A percentile compares a stretch with the other conserved stretches of the same genome.
Evolutionary conservation across 2,113 vertebrate genomes (phyloP).

Genomic region (Ailurus styani): DNA sequence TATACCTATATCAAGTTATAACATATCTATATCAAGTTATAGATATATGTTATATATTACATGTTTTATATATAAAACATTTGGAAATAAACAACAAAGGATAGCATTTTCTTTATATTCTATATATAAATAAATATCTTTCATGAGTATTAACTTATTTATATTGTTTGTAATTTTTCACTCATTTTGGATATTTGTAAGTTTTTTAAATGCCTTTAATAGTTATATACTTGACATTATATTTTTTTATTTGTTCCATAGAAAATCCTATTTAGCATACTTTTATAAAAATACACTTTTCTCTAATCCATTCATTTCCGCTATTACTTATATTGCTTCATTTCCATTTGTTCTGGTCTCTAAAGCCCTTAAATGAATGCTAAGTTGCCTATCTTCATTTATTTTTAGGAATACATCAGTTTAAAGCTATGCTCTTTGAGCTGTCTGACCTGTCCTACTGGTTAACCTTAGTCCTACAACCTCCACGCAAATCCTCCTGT

Average conservation of each 20-base stretch:
- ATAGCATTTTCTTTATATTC: background rate
- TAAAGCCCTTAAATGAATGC: background rate
- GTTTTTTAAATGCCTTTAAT: background rate
- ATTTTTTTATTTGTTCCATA: background rate
- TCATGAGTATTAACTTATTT: background rate
- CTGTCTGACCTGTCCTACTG: background rate
- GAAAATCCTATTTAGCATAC: background rate
- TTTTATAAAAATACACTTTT: background rate
- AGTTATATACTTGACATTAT: background rate
- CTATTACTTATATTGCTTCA: background rate
- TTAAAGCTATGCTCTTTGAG: rapidly evolving
- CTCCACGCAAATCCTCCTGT: background rate
- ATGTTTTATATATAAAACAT: background rate
- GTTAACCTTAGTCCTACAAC: background rate
- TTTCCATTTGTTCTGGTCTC: background rate
- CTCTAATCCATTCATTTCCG: background rate
- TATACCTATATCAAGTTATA: background rate
- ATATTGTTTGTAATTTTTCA: background rate
- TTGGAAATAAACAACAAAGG: background rate
- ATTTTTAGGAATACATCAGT: background rate
- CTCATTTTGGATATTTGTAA: background rate
- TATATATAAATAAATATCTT: background rate
- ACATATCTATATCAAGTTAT: background rate
- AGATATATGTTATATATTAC: background rate
- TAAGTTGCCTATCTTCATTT: background rate